phyloP scores from a whole-genome alignment of 2,797 vertebrate genomes.

The Tragelaphus eurycerus region DNA sequence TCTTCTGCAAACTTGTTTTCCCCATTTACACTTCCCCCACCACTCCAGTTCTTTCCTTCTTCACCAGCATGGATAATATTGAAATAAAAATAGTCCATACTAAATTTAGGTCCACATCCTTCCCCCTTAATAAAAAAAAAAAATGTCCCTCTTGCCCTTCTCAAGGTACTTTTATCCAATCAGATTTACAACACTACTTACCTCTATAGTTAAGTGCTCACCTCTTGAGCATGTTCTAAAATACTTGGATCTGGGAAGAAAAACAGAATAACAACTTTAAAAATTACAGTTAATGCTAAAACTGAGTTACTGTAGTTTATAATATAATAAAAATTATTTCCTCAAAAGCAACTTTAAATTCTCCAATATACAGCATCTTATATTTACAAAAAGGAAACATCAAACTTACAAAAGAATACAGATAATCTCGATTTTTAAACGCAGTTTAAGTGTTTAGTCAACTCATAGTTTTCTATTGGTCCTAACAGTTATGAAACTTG shows the following conservation, averaged over 20 bases:
- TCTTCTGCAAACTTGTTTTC: not conserved
- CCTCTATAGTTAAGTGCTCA: constrained; percentile 98
- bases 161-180: not conserved
- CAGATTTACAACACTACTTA: constrained; percentile 71
- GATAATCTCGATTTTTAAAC: not conserved
- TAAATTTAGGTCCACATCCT: not conserved
- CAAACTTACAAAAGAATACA: not conserved
- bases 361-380: not conserved
- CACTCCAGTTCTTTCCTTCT: not conserved
- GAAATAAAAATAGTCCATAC: not conserved
- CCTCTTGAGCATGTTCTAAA: constrained; percentile 93
- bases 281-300: constrained; percentile 8
- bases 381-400: not conserved
- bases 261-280: constrained; percentile 54
- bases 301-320: not conserved
- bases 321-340: not conserved
- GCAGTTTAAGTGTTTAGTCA: not conserved
- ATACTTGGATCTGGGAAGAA: constrained; percentile 92
- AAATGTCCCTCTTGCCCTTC: not conserved
- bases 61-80: not conserved
- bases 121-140: not conserved
- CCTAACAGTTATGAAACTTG: not conserved
- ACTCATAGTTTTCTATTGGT: not conserved
- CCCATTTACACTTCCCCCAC: not conserved
- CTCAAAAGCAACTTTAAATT: not conserved